Percentiles rank a stretch among this genome's conserved stretches.
Conservation (phyloP, 2,888 invertebrate species). For the Protodeltote pygarga region DNA sequence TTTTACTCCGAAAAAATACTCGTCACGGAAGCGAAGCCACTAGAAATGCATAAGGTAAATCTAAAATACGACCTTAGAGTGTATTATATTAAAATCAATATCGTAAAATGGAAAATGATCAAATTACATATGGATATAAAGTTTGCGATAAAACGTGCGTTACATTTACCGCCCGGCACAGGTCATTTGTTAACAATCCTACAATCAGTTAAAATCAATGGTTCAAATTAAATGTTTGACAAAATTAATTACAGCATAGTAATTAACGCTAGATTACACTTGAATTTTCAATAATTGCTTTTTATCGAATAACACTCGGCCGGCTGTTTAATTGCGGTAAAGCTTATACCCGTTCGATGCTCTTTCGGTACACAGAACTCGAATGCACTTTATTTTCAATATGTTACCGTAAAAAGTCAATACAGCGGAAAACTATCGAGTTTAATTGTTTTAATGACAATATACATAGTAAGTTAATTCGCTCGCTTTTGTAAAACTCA, state of each 20-base stretch:
- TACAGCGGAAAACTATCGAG: constrained; percentile 79
- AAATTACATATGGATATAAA: background rate
- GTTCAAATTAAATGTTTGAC: constrained; percentile 40
- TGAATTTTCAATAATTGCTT: constrained; percentile 53
- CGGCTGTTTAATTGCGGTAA: constrained; percentile 49
- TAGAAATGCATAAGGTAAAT: too few relatives aligned
- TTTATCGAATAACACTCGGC: constrained; percentile 46
- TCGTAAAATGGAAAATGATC: background rate
- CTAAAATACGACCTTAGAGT: too few relatives aligned
- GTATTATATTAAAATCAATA: background rate
- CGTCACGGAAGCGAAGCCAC: too few relatives aligned
- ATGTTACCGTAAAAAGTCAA: constrained; percentile 74
- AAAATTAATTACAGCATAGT: constrained; percentile 48
- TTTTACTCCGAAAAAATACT: too few relatives aligned
- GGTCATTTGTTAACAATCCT: constrained; percentile 33
- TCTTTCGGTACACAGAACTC: constrained; percentile 65
- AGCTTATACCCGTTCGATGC: constrained; percentile 44
- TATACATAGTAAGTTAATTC: constrained; percentile 55
- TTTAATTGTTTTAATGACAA: constrained; percentile 80
- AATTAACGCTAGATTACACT: constrained; percentile 53
- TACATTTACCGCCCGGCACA: constrained; percentile 4
- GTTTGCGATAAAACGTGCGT: background rate
- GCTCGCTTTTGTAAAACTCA: constrained; percentile 25
- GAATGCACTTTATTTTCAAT: constrained; percentile 73
- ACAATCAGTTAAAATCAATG: constrained; percentile 45